Evolutionary conservation across 2,888 invertebrate genomes (phyloP), one percentile per base, ranked within the genome.

Genomic region (Druceiella hillmani): DNA sequence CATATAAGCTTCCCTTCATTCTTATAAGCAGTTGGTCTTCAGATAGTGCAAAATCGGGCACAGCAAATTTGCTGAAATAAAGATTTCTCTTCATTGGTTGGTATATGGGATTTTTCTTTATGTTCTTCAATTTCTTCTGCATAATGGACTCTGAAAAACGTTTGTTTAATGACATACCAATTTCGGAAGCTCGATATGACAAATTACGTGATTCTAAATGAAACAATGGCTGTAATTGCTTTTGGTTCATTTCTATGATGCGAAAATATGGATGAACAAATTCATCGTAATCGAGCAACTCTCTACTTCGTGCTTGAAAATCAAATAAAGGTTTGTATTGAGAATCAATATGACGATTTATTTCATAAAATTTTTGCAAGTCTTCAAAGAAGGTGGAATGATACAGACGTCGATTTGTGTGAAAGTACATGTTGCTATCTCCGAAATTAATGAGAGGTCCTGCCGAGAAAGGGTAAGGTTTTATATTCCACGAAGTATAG

Each of bases 11-110:
- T 35, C 46, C 51, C 36, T 36, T 45, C 29, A 46, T 40, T 39
- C 47, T 40, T 29, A 40, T 41, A 31, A 44, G 40, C 45, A 46
- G 37, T 44, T 44, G 48, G 33, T 37, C 51, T 42, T 55, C 52
- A 31, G 49, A 42, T 32, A 52, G 47, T 41, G 52, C 55, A 47
- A 55, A 54, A 44, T 53, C 54, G 17, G 59, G 56, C 6, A 20
- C 20, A 9, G 20, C 20, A 9, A 20, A 9, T 9, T 6, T 7
- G 20, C 6, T 9, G 20, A 20, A 20, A 9, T 20, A 5, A 9
- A 20, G 20, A 20, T 20, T 6, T 20, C 43, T 37, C 17, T 32
- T 32, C 38, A 38, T 32, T 2, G 38, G 17, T 17, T 38, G 38
- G 14, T 38, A 38, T 7, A 32, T n/a, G 2, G 31, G 32, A 9